phyloP scores from a whole-genome alignment of 2,888 invertebrate genomes.

The Tachina grossa region DNA sequence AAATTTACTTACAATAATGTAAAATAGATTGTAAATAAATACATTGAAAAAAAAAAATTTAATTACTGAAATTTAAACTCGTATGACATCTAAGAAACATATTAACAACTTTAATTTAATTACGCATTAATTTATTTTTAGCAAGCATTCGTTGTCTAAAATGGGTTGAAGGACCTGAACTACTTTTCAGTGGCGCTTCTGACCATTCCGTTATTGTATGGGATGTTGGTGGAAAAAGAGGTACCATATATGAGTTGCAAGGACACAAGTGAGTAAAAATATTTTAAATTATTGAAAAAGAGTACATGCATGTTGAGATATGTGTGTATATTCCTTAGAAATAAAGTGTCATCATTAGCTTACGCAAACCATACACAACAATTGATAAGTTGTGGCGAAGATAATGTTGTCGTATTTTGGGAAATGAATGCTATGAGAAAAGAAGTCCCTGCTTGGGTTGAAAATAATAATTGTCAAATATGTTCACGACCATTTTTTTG shows the following conservation, averaged over 20 bases:
- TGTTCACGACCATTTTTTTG: slow-evolving; percentile 99
- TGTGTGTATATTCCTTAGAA: slow-evolving; percentile 84
- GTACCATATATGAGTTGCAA: slow-evolving; percentile 97
- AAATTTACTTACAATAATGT: no score
- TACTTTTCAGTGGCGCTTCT: slow-evolving; percentile 97
- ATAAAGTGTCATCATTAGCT: slow-evolving; percentile 94
- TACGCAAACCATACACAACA: slow-evolving; percentile 91
- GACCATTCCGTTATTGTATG: slow-evolving; percentile 98
- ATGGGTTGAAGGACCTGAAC: slow-evolving; percentile 95
- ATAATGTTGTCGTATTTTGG: slow-evolving; percentile 96
- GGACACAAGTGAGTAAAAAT: slow-evolving; percentile 90
- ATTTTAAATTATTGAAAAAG: background rate
- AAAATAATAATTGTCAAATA: slow-evolving; percentile 96
- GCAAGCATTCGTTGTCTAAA: slow-evolving; percentile 89
- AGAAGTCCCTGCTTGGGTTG: slow-evolving; percentile 98
- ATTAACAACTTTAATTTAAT: no score
- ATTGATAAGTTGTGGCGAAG: slow-evolving; percentile 94
- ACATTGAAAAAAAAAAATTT: no score
- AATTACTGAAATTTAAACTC: no score
- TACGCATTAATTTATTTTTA: slow-evolving; percentile 60
- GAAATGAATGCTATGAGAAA: slow-evolving; percentile 94
- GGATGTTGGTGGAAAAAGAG: slow-evolving; percentile 99
- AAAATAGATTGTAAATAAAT: no score
- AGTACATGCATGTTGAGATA: background rate
- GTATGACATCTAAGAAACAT: no score